Base-by-base conservation (phyloP, 2,797 vertebrate genomes). In the Diceros bicornis region DNA sequence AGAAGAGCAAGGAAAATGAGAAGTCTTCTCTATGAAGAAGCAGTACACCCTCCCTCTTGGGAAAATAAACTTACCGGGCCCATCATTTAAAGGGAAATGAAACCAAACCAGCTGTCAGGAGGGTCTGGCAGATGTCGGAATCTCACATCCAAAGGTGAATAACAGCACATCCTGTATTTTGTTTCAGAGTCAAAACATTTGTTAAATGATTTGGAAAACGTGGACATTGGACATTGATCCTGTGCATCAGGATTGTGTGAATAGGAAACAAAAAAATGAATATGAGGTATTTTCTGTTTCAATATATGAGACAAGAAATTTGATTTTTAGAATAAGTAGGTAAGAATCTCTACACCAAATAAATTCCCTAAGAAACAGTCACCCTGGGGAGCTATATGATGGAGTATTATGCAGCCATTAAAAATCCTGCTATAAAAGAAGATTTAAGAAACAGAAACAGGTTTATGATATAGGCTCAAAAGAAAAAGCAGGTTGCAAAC, bases 261-360 rank as follows among this genome's bases (percentile, higher is more conserved):
- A 32, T 57, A 37, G 78, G 66, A 87, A 89, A 90, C 37, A 71
- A 37, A 61, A 47, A 77, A 52, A 77, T 44, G 20, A 81, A 41
- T 32, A 50, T 32, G 69, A 79, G 5, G 20, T 34, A 25, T 86
- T 89, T 95, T 93, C 47, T 93, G 6, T 88, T 61, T 83, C 66
- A 66, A 37, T 34, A 64, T 27, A 47, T 11, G 64, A 86, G 47
- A 85, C 10, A 93, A 95, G 34, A 27, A 44, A 88, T 69, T 11
- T 34, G 27, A 44, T 41, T 93, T 94, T 79, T 57, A 75, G 68
- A 96, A 44, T 69, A 97, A 89, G 87, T 41, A 55, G 57, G 47
- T 7, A 59, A 87, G 37, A 64, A 34, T 50, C 62, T 95, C 75
- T 59, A 47, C 52, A 64, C 32, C 55, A 81, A 57, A 92, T 88